Conservation (phyloP, 2,797 vertebrate species). For the Cetoscarus ocellatus region DNA sequence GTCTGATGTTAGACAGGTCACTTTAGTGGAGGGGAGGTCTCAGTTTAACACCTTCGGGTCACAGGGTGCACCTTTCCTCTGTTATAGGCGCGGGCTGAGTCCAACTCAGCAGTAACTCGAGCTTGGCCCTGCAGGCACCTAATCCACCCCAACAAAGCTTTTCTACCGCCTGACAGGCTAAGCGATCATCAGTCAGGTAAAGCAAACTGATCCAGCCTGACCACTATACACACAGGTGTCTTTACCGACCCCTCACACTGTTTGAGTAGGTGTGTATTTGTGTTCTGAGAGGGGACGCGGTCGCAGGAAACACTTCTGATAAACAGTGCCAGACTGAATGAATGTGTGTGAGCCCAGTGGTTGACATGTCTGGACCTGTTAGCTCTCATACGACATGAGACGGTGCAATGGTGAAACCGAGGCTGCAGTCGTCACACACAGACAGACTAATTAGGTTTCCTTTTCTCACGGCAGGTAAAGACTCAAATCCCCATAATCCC, state of each 20-base stretch:
- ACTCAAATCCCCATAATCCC: constrained; percentile 73
- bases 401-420: constrained; percentile 8
- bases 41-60: constrained; percentile 72
- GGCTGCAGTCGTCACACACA: constrained; percentile 21
- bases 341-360: not conserved
- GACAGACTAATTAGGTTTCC: constrained; percentile 60
- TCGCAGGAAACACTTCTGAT: constrained; percentile 39
- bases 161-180: constrained; percentile 57
- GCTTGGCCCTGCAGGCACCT: constrained; percentile 41
- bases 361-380: constrained; percentile 39
- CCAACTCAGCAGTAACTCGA: constrained; percentile 59
- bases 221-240: constrained; percentile 64
- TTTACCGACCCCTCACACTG: constrained; percentile 41
- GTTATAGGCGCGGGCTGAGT: constrained; percentile 55
- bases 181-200: constrained; percentile 66
- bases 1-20: constrained; percentile 41
- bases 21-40: constrained; percentile 48
- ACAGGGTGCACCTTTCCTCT: constrained; percentile 49
- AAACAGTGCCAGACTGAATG: constrained; percentile 29
- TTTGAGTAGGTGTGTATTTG: constrained; percentile 50
- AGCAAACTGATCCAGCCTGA: constrained; percentile 57
- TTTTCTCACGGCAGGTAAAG: constrained; percentile 70
- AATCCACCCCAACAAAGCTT: constrained; percentile 72
- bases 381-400: constrained; percentile 13
- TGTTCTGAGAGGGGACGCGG: constrained; percentile 26